Conservation (phyloP, 2,888 invertebrate genomes). For the Druceiella hillmani region DNA sequence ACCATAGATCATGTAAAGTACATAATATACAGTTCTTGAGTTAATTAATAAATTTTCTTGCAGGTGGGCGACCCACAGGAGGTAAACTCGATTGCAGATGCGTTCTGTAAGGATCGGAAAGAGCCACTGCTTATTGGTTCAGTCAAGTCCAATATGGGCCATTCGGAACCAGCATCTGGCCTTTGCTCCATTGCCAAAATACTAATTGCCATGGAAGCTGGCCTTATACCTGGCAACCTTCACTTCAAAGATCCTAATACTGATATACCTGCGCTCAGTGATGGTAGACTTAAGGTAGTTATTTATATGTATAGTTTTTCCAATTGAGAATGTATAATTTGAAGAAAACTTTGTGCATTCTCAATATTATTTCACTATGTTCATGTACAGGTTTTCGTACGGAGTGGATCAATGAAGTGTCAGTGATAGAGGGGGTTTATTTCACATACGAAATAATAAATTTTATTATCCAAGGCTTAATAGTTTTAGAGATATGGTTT, state of each 20-base stretch:
- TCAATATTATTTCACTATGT: too few relatives aligned
- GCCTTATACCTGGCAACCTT: conserved; percentile 85
- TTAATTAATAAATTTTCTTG: conserved; percentile 6
- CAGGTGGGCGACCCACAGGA: conserved; percentile 96
- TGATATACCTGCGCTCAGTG: conserved; percentile 84
- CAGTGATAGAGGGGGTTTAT: too few relatives aligned
- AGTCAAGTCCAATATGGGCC: conserved; percentile 98
- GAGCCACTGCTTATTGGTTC: conserved; percentile 87
- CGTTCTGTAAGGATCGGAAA: conserved; percentile 79
- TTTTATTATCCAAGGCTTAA: too few relatives aligned
- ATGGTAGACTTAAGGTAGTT: conserved; percentile 84
- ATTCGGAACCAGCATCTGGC: conserved; percentile 91
- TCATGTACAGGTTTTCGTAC: too few relatives aligned
- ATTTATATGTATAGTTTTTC: conserved; percentile 10
- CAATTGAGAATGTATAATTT: conserved; percentile 2
- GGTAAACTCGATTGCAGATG: conserved; percentile 87
- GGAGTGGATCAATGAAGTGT: too few relatives aligned
- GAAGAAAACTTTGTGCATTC: neutral
- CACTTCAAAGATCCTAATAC: conserved; percentile 84
- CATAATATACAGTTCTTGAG: too few relatives aligned
- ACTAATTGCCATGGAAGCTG: conserved; percentile 87
- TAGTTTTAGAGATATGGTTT: too few relatives aligned
- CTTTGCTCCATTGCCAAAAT: conserved; percentile 88
- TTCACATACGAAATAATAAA: too few relatives aligned
- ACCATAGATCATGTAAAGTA: too few relatives aligned